These are phyloP conservation scores for Agrilus cyanescens DNA, from an alignment of 2,888 invertebrate species.

Conservation along the genomic window DNA sequence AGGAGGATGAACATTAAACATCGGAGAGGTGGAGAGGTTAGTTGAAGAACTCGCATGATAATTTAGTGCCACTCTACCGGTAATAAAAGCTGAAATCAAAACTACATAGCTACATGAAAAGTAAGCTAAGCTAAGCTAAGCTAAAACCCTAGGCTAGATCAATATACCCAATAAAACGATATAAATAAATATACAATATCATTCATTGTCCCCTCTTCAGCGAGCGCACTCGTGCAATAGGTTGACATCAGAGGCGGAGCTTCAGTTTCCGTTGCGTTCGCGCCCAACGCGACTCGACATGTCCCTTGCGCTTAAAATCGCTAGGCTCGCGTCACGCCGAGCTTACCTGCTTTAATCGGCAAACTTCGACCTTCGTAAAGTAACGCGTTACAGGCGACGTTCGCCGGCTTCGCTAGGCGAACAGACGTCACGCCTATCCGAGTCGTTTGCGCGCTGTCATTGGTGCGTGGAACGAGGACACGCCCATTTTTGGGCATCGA, in stretches of 20 bases:
- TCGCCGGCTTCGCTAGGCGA: not conserved
- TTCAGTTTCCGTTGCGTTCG: slow-evolving; percentile 12
- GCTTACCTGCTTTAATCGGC: slow-evolving; percentile 3
- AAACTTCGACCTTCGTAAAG: too few species aligned
- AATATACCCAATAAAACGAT: slow-evolving; percentile 38
- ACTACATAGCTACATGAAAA: slow-evolving; percentile 24
- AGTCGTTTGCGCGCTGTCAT: slow-evolving; percentile 9
- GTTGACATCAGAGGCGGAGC: slow-evolving; percentile 23
- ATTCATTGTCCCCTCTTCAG: slow-evolving; percentile 30
- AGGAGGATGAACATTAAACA: too few species aligned
- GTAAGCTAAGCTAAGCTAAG: slow-evolving; percentile 21
- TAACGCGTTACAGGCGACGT: too few species aligned
- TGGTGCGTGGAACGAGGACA: slow-evolving; percentile 13
- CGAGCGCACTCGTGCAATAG: slow-evolving; percentile 27
- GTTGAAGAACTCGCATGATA: slow-evolving; percentile 1
- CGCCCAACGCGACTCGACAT: too few species aligned
- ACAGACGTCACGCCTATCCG: slow-evolving; percentile 4
- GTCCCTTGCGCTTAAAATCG: too few species aligned
- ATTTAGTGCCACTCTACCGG: slow-evolving; percentile 4
- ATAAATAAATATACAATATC: slow-evolving; percentile 38
- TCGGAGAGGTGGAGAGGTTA: too few species aligned
- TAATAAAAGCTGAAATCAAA: slow-evolving; percentile 19
- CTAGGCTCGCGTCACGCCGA: slow-evolving; percentile 3
- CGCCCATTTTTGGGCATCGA: slow-evolving; percentile 27
- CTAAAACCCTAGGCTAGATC: slow-evolving; percentile 24